These are phyloP conservation scores for Hipparchia semele DNA, from an alignment of 2,888 invertebrate genomes.

Conservation along the genomic window DNA sequence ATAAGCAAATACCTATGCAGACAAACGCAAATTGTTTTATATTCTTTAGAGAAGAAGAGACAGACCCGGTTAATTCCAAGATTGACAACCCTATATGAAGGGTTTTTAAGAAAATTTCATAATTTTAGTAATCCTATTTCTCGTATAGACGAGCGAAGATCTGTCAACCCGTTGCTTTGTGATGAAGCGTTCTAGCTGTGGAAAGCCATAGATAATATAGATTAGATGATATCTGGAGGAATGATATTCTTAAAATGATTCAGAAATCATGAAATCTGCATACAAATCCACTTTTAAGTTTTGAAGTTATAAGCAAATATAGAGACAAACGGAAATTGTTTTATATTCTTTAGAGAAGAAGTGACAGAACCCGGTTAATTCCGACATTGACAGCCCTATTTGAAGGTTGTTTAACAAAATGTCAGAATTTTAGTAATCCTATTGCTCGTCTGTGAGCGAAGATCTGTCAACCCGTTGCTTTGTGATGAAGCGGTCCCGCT, in stretches of 20 bases:
- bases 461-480: constrained; percentile 83
- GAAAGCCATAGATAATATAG: constrained; percentile 73
- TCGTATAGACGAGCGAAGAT: constrained; percentile 67
- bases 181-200: constrained; percentile 71
- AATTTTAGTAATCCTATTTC: constrained; percentile 76
- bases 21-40: too few relatives aligned
- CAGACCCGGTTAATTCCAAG: too few relatives aligned
- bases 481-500: constrained; percentile 73
- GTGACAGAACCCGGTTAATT: neutral
- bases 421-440: constrained; percentile 72
- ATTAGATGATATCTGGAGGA: constrained; percentile 79
- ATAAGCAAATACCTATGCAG: neutral
- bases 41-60: too few relatives aligned
- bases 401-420: constrained; percentile 55
- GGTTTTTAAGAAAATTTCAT: constrained; percentile 56
- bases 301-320: neutral
- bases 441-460: constrained; percentile 70
- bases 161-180: constrained; percentile 83
- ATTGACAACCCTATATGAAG: constrained; percentile 38
- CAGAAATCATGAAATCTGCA: too few relatives aligned
- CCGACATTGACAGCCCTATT: constrained; percentile 13
- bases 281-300: neutral
- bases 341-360: too few relatives aligned
- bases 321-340: neutral
- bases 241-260: constrained; percentile 56